Conservation (phyloP, 2,113 vertebrate genomes). For the Smithornis capensis region DNA sequence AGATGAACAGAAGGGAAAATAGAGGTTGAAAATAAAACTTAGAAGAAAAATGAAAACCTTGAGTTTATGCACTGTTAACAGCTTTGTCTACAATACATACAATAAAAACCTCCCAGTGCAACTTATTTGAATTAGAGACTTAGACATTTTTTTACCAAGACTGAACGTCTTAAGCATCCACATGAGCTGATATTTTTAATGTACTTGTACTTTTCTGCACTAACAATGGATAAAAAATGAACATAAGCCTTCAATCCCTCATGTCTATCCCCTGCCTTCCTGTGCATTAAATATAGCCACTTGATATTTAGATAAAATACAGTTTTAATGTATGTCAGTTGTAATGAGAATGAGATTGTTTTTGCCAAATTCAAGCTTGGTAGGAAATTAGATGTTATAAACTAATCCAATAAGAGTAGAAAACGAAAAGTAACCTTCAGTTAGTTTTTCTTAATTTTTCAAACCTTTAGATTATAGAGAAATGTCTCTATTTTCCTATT, state of each 20-base stretch:
- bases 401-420: not conserved
- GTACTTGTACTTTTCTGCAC: not conserved
- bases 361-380: not conserved
- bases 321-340: not conserved
- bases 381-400: conserved; percentile 9
- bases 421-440: not conserved
- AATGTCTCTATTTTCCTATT: not conserved
- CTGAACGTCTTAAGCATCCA: not conserved
- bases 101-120: not conserved
- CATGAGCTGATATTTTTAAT: not conserved
- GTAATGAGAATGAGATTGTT: not conserved
- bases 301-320: conserved; percentile 23
- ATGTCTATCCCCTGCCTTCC: accelerated
- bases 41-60: not conserved
- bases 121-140: not conserved
- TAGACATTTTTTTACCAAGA: not conserved
- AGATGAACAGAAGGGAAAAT: not conserved
- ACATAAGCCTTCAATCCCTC: not conserved
- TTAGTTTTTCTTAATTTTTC: not conserved
- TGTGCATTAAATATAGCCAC: not conserved
- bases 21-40: not conserved
- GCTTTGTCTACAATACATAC: not conserved
- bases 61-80: not conserved
- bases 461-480: not conserved
- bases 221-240: not conserved